Percentiles rank a stretch among this genome's conserved stretches.
Evolutionary conservation across 2,888 invertebrate species (phyloP).

Genomic region (Drosophila hawaiiensis): DNA sequence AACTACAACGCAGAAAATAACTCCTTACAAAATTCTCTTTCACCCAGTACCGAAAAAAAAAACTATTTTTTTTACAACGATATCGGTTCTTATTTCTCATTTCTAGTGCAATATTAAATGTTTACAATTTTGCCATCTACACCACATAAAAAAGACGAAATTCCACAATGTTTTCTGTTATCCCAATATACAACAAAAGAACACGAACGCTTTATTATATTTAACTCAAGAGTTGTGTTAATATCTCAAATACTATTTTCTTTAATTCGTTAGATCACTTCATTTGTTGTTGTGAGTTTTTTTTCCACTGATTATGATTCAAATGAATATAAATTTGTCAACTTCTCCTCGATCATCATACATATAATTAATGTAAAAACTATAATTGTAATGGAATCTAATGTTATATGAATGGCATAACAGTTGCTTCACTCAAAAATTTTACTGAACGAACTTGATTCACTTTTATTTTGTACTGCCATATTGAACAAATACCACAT

Average conservation of each 20-base stretch:
- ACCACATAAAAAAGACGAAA: conserved; percentile 22
- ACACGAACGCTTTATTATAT: conserved; percentile 16
- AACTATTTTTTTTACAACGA: conserved; percentile 10
- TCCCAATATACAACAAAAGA: conserved; percentile 9
- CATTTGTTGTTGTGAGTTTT: conserved; percentile 7
- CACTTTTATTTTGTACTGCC: neutral
- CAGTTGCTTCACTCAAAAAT: neutral
- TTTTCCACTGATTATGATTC: conserved; percentile 12
- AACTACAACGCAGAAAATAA: neutral
- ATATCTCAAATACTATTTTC: conserved; percentile 13
- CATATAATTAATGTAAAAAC: neutral
- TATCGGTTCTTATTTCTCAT: conserved; percentile 25
- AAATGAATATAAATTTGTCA: neutral
- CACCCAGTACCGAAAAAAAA: conserved; percentile 6
- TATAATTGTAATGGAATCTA: neutral
- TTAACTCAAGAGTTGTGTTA: conserved; percentile 18
- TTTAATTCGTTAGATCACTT: conserved; percentile 28
- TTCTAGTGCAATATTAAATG: conserved; percentile 73
- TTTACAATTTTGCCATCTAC: conserved; percentile 28
- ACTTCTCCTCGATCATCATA: neutral
- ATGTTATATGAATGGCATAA: neutral
- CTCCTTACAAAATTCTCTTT: conserved; percentile 21
- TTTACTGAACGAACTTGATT: neutral
- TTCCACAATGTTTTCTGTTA: conserved; percentile 7
- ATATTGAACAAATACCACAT: neutral